Evolutionary conservation across 2,797 vertebrate species (phyloP).

Genomic region (Sebastiscus albofasciatus): DNA sequence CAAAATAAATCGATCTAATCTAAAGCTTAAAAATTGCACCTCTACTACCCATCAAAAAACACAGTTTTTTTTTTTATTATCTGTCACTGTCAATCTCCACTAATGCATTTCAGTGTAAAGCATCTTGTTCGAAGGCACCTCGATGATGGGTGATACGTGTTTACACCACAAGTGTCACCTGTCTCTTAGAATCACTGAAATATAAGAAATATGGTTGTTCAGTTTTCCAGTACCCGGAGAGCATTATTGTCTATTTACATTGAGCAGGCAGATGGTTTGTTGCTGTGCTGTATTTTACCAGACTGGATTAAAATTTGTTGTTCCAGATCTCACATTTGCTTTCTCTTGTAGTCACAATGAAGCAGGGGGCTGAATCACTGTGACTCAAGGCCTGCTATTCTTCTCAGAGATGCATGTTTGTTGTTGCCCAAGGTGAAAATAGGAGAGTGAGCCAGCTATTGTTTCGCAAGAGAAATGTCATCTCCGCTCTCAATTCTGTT

Average conservation of each 20-base stretch:
- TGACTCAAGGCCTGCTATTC: constrained; percentile 22
- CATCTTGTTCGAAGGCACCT: not conserved
- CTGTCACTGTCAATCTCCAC: not conserved
- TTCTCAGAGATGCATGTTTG: constrained; percentile 31
- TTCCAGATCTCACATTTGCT: constrained; percentile 11
- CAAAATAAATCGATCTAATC: not conserved
- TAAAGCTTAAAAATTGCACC: not conserved
- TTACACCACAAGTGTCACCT: not conserved
- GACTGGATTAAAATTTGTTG: not conserved
- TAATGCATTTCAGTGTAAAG: not conserved
- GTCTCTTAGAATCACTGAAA: not conserved
- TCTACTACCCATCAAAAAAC: not conserved
- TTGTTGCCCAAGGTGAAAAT: constrained; percentile 54
- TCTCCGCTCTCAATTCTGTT: constrained; percentile 37
- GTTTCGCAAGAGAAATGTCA: constrained; percentile 48
- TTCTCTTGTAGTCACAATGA: constrained; percentile 1
- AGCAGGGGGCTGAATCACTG: constrained; percentile 25
- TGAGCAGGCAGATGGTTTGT: not conserved
- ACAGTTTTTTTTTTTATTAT: not conserved
- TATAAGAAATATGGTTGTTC: not conserved
- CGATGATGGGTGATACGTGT: not conserved
- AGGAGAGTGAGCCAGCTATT: constrained; percentile 31
- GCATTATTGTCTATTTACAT: not conserved
- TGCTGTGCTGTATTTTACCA: not conserved
- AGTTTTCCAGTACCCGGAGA: not conserved